A percentile compares a stretch with the other conserved stretches of the same genome.
phyloP scores from a whole-genome alignment of 2,888 invertebrate genomes.

The Ormyrus nitidulus region DNA sequence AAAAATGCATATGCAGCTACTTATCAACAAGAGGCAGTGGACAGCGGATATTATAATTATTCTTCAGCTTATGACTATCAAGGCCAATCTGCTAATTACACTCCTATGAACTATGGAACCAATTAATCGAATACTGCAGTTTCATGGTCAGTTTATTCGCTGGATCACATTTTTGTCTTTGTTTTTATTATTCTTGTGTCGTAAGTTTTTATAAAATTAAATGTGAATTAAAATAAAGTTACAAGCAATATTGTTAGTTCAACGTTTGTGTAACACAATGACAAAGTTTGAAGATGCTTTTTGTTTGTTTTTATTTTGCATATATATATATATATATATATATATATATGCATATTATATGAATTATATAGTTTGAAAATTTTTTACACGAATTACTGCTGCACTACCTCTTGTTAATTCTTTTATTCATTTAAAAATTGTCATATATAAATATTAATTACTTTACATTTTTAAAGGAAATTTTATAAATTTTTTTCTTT shows the following conservation, averaged over 20 bases:
- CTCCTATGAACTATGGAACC: conserved; percentile 68
- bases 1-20: conserved; percentile 65
- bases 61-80: conserved; percentile 69
- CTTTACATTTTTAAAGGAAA: not conserved
- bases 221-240: conserved; percentile 33
- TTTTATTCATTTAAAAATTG: conserved; percentile 43
- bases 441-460: not conserved
- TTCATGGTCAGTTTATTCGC: conserved; percentile 69
- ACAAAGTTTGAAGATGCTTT: conserved; percentile 44
- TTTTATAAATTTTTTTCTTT: not conserved
- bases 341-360: conserved; percentile 9
- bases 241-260: conserved; percentile 45
- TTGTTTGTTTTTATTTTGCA: conserved; percentile 43
- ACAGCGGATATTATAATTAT: conserved; percentile 67
- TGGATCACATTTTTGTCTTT: conserved; percentile 45
- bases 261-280: conserved; percentile 28
- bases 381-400: conserved; percentile 57
- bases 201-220: conserved; percentile 58
- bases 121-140: conserved; percentile 68
- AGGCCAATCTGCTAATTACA: conserved; percentile 68
- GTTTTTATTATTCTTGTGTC: conserved; percentile 52
- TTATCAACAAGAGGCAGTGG: conserved; percentile 71
- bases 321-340: no score
- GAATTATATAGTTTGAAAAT: conserved; percentile 4
- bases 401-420: conserved; percentile 65